These are phyloP conservation scores for Cnemophilus loriae DNA, from an alignment of 2,113 vertebrate genomes.

Conservation along the genomic window DNA sequence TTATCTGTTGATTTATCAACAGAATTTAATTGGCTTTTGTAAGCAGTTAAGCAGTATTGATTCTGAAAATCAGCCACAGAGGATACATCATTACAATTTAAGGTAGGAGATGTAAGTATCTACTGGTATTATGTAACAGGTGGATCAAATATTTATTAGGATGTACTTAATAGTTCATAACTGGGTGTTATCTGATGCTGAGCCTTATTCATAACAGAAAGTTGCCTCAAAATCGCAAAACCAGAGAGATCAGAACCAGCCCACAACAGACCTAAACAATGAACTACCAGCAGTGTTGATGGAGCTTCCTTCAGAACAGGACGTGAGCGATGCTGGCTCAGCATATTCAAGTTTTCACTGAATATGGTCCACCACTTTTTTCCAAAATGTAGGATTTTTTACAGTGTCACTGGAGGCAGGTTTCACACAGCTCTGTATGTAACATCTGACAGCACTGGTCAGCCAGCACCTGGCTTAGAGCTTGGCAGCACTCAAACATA, in stretches of 20 bases:
- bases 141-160: background rate
- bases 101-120: background rate
- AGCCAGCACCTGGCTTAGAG: background rate
- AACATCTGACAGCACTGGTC: background rate
- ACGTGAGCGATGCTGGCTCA: accelerated
- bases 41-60: background rate
- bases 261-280: background rate
- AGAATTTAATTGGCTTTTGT: background rate
- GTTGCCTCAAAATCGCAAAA: background rate
- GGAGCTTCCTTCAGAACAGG: background rate
- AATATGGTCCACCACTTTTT: background rate
- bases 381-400: background rate
- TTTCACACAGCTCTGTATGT: background rate
- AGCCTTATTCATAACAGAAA: background rate
- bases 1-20: background rate
- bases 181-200: background rate
- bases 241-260: background rate
- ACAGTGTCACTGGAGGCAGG: background rate
- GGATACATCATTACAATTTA: background rate
- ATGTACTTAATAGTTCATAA: background rate
- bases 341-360: background rate
- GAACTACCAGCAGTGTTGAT: accelerated
- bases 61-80: background rate
- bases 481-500: background rate
- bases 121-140: background rate